These are phyloP conservation scores for Lamprotornis superbus DNA, from an alignment of 2,113 vertebrate species.

Conservation along the genomic window DNA sequence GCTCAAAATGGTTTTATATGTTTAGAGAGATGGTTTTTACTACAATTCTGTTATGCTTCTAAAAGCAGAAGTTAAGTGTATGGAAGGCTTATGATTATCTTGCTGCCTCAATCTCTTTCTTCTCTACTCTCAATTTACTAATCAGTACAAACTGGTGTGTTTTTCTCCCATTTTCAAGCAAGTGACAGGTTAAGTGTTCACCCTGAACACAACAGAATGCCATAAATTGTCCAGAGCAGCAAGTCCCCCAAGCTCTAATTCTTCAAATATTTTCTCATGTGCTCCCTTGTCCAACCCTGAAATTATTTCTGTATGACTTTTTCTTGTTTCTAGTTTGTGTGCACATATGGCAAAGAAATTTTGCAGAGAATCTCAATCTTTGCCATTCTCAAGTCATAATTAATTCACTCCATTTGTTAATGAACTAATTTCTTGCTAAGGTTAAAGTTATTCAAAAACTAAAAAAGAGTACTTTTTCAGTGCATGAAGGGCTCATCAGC, in stretches of 20 bases:
- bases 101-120: fast-evolving
- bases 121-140: neutral
- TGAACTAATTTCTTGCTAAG: slow-evolving; percentile 30
- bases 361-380: neutral
- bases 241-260: neutral
- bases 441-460: neutral
- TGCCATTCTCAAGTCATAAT: slow-evolving; percentile 15
- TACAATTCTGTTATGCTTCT: neutral
- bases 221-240: neutral
- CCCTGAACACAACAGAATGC: neutral
- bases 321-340: neutral
- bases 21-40: neutral
- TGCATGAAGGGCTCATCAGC: neutral
- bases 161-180: neutral
- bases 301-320: neutral
- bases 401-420: slow-evolving; percentile 45
- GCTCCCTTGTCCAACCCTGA: neutral
- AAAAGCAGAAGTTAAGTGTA: neutral
- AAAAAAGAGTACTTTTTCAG: neutral
- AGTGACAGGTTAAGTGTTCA: neutral
- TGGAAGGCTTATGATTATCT: neutral
- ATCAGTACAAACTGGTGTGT: neutral
- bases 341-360: neutral
- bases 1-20: neutral
- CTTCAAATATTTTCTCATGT: neutral